These are phyloP conservation scores for Megaceryle alcyon DNA, from an alignment of 2,797 vertebrate species.

Conservation along the genomic window DNA sequence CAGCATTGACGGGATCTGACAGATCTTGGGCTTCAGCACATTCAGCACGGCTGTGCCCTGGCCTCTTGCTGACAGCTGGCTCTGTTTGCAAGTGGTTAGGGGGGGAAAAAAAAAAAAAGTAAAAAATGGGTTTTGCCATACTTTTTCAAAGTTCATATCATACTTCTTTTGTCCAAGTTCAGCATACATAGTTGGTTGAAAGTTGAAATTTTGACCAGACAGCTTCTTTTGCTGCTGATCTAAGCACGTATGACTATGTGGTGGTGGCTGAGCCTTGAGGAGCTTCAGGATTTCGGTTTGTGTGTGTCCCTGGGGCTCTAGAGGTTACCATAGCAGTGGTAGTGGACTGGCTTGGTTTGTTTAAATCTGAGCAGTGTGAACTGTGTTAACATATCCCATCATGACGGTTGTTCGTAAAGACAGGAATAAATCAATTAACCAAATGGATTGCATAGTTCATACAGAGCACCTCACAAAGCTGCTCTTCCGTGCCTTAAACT, in stretches of 20 bases:
- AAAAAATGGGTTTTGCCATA: background rate
- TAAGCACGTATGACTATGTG: background rate
- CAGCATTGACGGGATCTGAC: background rate
- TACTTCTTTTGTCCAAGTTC: background rate
- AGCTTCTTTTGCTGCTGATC: rapidly evolving
- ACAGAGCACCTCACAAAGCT: background rate
- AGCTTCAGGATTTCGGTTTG: background rate
- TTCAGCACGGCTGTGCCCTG: rapidly evolving
- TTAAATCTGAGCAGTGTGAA: background rate
- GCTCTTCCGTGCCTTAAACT: background rate
- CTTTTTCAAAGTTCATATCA: background rate
- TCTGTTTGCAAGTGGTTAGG: background rate
- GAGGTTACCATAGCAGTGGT: background rate
- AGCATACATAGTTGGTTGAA: rapidly evolving
- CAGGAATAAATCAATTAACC: constrained; percentile 12
- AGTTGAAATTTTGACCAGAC: background rate
- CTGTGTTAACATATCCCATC: background rate
- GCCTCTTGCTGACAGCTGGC: background rate
- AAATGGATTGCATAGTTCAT: background rate
- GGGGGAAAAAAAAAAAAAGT: background rate
- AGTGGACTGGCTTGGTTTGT: background rate
- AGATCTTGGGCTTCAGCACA: rapidly evolving
- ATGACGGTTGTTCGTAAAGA: background rate
- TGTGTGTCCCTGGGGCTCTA: background rate
- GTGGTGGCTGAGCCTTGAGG: background rate